Evolutionary conservation across 2,113 vertebrate species (phyloP), one percentile per base, ranked within the genome.

Genomic region (Prinia subflava): DNA sequence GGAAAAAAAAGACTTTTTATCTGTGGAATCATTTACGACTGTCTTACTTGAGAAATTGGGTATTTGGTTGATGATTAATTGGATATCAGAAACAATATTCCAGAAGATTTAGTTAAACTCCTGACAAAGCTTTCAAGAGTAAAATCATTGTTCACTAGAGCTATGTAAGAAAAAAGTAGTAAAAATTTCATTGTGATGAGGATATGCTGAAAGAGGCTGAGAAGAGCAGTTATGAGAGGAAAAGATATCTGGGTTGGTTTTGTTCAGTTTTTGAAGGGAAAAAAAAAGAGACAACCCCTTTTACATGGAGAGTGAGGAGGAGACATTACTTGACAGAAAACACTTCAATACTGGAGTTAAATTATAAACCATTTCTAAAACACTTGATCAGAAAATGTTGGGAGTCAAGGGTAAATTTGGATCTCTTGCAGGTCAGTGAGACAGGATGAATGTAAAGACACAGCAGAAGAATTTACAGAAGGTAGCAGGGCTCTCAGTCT

Each of bases 281-380:
- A n/a, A 44, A 3, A 31, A 42, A 25, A 21, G 18, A 39, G n/a
- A 28, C 3, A 11, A 1, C 2, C 9, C 0, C 16, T 79, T 41
- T 52, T 60, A 41, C 9, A 52, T 87, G 35, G n/a, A 44, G 31
- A 39, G 25, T 4, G 7, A 70, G 28, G 25, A 81, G 21, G 31
- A 50, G 23, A 65, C 60, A 62, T 18, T 19, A 44, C 24, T 24
- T 65, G 7, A 18, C 52, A 71, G 50, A 44, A 53, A 79, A 13
- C 4, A 21, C 5, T 47, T 56, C 53, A 71, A 15, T 83, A 46
- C 11, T 68, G 53, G 17, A 68, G 23, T 76, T 67, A 37, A 89
- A 27, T 60, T 16, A 49, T 3, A 56, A 80, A 31, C 5, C 9
- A 10, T 49, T 83, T 68, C 63, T 15, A 19, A 30, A 85, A n/a